Percentiles rank a stretch among this genome's conserved stretches.
These are phyloP conservation scores for Copidosoma aretas DNA, from an alignment of 2,888 invertebrate genomes.

Conservation along the genomic window DNA sequence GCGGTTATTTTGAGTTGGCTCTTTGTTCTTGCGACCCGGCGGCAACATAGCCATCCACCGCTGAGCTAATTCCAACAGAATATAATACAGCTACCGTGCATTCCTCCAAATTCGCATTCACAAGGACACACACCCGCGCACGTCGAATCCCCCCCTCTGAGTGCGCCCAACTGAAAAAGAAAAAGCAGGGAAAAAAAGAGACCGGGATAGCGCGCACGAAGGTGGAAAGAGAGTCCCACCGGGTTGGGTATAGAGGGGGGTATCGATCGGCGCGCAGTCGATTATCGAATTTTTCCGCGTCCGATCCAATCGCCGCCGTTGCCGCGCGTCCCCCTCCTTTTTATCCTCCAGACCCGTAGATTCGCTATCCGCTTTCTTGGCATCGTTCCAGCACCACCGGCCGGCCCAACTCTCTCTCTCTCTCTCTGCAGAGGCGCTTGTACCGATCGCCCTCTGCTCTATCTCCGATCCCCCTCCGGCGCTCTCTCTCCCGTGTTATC, in stretches of 20 bases:
- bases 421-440: neutral
- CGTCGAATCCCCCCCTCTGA: neutral
- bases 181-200: neutral
- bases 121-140: too few relatives aligned
- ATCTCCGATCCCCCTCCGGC: neutral
- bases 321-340: neutral
- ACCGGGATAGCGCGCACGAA: too few relatives aligned
- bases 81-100: too few relatives aligned
- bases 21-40: too few relatives aligned
- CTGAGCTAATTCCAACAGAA: too few relatives aligned
- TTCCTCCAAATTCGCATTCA: too few relatives aligned
- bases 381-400: slow-evolving; percentile 1
- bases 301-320: neutral
- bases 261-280: slow-evolving; percentile 22
- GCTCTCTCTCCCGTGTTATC: neutral
- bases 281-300: slow-evolving; percentile 30
- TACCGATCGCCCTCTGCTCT: neutral
- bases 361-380: slow-evolving; percentile 20
- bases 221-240: neutral
- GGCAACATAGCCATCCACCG: too few relatives aligned
- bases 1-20: too few relatives aligned
- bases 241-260: neutral
- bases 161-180: neutral
- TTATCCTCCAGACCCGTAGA: neutral
- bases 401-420: neutral